Evolutionary conservation across 2,113 vertebrate species (phyloP), one percentile per base, ranked within the genome.

Genomic region (Dasyprocta punctata): DNA sequence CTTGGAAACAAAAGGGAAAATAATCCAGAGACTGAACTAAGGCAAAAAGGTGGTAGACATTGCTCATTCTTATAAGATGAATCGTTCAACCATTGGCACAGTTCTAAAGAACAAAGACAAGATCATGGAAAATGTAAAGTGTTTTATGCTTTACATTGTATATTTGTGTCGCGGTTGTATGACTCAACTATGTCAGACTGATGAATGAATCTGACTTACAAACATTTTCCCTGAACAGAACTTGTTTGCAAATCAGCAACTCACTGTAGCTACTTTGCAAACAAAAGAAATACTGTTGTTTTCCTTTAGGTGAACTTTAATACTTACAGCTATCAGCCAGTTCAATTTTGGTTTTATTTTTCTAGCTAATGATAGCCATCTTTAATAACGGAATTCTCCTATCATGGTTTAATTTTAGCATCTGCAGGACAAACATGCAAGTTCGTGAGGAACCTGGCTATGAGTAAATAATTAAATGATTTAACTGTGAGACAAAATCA

Each of bases 351-450:
- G 22, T 77, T 86, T 52, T 86, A 77, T 36, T 65, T 88, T 89
- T 73, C 30, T 78, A 24, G 86, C 49, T 87, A 56, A 92, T 52
- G 47, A 75, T 38, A 75, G 41, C 20, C 60, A 49, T 82, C 19
- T 92, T 94, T 69, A 69, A 81, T 89, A 89, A 93, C 71, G 82
- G 92, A 67, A 89, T 92, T 82, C 56, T 85, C 16, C 14, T 69
- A 20, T 20, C 80, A 33, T 28, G 20, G 33, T 67, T 96, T 95
- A 61, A 86, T 86, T 85, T 92, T 85, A 67, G 30, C 61, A 84
- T 86, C 41, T 89, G 71, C 91, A 80, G 44, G 38, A 88, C 20
- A 88, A 93, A 73, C 69, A 88, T 61, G 36, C 67, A n/a, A 19
- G 14, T 16, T 36, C n/a, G 65, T n/a, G 33, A 36, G 33, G 65